These are phyloP conservation scores for Dione vanillae DNA, from an alignment of 2,888 invertebrate genomes.

Conservation along the genomic window DNA sequence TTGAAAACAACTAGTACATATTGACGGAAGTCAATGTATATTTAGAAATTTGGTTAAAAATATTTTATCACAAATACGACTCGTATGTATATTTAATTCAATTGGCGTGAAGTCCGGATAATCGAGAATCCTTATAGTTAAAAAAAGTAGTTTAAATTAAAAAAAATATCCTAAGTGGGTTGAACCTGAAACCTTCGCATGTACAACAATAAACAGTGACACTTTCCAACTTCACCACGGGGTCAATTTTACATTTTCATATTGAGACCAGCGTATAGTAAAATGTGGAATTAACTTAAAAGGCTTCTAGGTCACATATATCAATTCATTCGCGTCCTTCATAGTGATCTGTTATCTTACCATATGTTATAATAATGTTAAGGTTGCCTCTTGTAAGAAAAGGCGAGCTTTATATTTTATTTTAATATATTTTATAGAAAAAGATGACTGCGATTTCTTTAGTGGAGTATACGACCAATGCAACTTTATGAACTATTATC, in stretches of 20 bases:
- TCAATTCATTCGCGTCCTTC: neutral
- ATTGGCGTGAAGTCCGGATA: no score
- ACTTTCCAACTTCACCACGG: neutral
- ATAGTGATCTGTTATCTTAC: neutral
- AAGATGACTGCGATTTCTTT: no score
- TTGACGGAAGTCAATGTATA: no score
- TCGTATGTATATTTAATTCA: no score
- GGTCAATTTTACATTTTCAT: neutral
- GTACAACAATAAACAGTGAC: no score
- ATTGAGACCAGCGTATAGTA: neutral
- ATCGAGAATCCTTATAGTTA: no score
- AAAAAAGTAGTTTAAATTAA: neutral
- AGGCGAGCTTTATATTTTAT: neutral
- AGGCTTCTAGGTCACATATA: neutral
- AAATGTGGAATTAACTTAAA: neutral
- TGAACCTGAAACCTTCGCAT: neutral
- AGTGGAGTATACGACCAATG: no score
- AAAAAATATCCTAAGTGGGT: neutral
- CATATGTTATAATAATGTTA: conserved; percentile 5
- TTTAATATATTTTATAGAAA: no score
- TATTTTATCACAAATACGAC: no score
- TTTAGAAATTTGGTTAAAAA: no score
- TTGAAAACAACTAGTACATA: no score
- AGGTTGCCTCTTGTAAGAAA: neutral
- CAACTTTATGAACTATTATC: no score